Conservation (phyloP, 2,113 vertebrate species). For the Crotalus viridis region DNA sequence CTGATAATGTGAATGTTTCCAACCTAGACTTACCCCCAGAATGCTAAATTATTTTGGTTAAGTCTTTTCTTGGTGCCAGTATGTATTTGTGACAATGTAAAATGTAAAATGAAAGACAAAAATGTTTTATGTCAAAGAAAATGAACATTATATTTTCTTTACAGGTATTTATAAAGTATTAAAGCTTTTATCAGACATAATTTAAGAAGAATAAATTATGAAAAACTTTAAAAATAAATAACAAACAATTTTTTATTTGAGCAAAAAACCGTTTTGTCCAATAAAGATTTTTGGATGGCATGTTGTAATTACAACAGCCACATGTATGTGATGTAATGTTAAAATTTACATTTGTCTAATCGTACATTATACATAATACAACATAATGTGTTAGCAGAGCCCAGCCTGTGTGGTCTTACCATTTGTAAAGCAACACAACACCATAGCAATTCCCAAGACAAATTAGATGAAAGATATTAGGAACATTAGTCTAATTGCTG, state of each 20-base stretch:
- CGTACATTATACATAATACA: constrained; percentile 57
- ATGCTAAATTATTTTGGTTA: constrained; percentile 70
- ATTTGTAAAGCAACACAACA: constrained; percentile 57
- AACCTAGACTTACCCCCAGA: constrained; percentile 63
- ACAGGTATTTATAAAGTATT: constrained; percentile 78
- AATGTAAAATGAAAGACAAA: constrained; percentile 63
- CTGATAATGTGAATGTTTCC: constrained; percentile 68
- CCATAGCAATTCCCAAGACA: constrained; percentile 42
- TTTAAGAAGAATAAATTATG: constrained; percentile 59
- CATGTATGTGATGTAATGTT: constrained; percentile 70
- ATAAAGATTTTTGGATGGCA: constrained; percentile 79
- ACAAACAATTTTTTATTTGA: constrained; percentile 66
- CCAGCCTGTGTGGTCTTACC: constrained; percentile 66
- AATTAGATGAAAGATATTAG: constrained; percentile 39
- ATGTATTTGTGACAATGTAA: constrained; percentile 73
- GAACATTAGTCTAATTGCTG: constrained; percentile 25
- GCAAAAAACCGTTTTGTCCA: constrained; percentile 71
- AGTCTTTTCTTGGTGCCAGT: constrained; percentile 70
- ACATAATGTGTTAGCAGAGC: constrained; percentile 68
- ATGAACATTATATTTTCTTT: constrained; percentile 80
- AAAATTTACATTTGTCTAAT: constrained; percentile 66
- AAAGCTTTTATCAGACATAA: constrained; percentile 72
- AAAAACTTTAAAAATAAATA: constrained; percentile 57
- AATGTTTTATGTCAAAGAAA: constrained; percentile 68
- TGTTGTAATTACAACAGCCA: constrained; percentile 66